Evolutionary conservation across 1,140 invertebrate species (phyloP).

Genomic region (Drosophila pallidifrons): DNA sequence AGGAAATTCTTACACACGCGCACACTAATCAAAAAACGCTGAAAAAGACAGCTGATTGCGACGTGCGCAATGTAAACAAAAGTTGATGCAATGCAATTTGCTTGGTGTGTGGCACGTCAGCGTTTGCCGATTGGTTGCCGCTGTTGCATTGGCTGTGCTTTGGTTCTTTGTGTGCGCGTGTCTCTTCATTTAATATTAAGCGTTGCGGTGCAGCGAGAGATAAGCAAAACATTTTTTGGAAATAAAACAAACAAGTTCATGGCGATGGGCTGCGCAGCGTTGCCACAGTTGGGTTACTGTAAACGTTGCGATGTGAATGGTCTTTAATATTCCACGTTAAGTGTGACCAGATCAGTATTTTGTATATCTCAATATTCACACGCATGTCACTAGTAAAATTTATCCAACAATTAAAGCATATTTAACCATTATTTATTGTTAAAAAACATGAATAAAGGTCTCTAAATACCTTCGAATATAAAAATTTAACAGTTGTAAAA

Average conservation of each 20-base stretch:
- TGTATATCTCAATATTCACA: background rate
- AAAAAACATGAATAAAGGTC: too few species aligned
- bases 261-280: background rate
- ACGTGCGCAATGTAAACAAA: constrained; percentile 58
- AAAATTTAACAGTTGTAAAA: too few species aligned
- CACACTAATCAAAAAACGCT: constrained; percentile 18
- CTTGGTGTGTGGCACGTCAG: constrained; percentile 3
- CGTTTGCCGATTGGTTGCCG: background rate
- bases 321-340: background rate
- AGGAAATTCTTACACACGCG: constrained; percentile 2
- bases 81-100: constrained; percentile 10
- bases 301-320: background rate
- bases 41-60: background rate
- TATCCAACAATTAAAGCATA: too few species aligned
- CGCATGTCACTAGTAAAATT: too few species aligned
- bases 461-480: too few species aligned
- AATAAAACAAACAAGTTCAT: background rate
- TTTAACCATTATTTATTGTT: too few species aligned
- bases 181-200: background rate
- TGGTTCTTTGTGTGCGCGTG: background rate
- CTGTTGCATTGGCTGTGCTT: background rate
- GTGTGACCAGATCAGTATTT: background rate
- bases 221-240: background rate
- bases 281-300: background rate
- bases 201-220: background rate